A percentile compares a stretch with the other conserved stretches of the same genome.
phyloP scores from a whole-genome alignment of 2,113 vertebrate genomes.

The Baryphthengus martii region DNA sequence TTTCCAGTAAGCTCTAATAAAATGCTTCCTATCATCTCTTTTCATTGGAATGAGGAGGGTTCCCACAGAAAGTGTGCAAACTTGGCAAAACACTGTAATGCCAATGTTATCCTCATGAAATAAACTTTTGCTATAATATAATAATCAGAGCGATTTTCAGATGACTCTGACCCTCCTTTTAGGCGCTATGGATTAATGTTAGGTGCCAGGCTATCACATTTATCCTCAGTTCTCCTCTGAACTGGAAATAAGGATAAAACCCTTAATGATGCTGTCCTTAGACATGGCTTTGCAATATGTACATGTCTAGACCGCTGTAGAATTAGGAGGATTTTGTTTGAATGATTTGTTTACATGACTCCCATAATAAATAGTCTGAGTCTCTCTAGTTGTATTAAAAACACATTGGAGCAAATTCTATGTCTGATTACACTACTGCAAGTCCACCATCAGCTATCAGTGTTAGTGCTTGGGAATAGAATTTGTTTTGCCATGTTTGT shows the following conservation, averaged over 20 bases:
- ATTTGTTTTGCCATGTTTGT: not conserved
- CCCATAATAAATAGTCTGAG: conserved; percentile 35
- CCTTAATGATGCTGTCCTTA: conserved; percentile 7
- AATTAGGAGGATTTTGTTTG: conserved; percentile 54
- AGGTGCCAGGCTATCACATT: conserved; percentile 26
- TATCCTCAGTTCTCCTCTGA: conserved; percentile 53
- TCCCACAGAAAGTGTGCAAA: conserved; percentile 71
- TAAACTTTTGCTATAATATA: conserved; percentile 45
- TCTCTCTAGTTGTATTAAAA: conserved; percentile 38
- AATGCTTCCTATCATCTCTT: conserved; percentile 69
- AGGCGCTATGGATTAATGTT: conserved; percentile 15
- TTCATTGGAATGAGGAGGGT: conserved; percentile 64
- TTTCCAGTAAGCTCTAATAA: conserved; percentile 74
- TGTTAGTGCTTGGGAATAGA: not conserved
- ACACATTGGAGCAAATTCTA: conserved; percentile 23
- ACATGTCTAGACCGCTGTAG: conserved; percentile 43
- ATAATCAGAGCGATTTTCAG: conserved; percentile 45
- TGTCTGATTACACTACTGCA: not conserved
- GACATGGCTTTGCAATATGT: conserved; percentile 21
- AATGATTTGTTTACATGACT: conserved; percentile 58
- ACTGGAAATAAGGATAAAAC: conserved; percentile 45
- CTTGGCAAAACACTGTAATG: conserved; percentile 58
- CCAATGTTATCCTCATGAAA: conserved; percentile 19
- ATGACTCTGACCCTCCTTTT: conserved; percentile 44
- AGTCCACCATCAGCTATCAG: not conserved